Conservation (phyloP, 2,797 vertebrate genomes). For the Cephalopachus bancanus region DNA sequence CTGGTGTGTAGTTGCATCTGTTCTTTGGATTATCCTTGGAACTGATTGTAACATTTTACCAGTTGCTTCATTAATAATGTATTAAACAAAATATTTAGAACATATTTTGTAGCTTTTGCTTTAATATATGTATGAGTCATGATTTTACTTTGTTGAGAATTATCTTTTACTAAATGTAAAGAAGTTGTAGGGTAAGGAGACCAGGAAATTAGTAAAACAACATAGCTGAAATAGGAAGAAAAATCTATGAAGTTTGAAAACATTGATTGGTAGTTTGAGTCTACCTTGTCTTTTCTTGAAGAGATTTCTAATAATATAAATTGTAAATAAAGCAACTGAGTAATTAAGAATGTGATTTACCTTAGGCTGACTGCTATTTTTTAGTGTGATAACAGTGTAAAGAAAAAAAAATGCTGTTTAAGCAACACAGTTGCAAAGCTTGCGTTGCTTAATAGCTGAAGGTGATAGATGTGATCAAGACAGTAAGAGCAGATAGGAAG, state of each 20-base stretch:
- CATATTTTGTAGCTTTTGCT: not conserved
- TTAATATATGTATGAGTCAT: not conserved
- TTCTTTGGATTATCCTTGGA: constrained; percentile 26
- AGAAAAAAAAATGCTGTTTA: constrained; percentile 70
- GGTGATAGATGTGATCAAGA: constrained; percentile 12
- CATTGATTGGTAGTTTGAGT: constrained; percentile 48
- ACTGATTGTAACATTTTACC: not conserved
- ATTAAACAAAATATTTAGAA: not conserved
- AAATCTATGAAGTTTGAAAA: constrained; percentile 64
- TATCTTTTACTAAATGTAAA: not conserved
- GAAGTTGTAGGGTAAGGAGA: constrained; percentile 12
- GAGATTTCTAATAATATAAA: constrained; percentile 69
- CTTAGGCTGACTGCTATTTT: constrained; percentile 67
- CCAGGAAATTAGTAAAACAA: not conserved
- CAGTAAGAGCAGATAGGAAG: not conserved
- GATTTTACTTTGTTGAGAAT: constrained; percentile 14
- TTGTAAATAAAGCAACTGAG: constrained; percentile 75
- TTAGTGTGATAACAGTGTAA: constrained; percentile 59
- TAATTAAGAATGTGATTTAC: constrained; percentile 83
- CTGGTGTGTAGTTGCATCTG: accelerated
- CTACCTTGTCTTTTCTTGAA: constrained; percentile 57
- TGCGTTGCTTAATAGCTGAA: not conserved
- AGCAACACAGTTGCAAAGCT: constrained; percentile 52
- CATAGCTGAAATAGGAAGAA: constrained; percentile 19
- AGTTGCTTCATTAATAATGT: not conserved